These are phyloP conservation scores for Drosophila falleni DNA, from an alignment of 2,888 invertebrate genomes.

Conservation along the genomic window DNA sequence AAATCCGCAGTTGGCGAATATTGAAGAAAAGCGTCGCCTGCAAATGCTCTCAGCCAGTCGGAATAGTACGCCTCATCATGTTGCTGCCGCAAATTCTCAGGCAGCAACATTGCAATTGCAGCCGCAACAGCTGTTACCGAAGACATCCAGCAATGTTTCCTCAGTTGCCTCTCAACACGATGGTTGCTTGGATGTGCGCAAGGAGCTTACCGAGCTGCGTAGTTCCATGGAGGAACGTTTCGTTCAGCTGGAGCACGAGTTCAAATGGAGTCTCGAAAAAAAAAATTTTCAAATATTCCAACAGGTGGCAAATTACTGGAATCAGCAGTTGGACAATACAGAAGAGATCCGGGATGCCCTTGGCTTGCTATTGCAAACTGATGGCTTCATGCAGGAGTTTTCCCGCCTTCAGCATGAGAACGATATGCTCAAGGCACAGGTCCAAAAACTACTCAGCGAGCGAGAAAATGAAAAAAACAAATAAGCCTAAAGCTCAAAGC, in stretches of 20 bases:
- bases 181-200: constrained; percentile 46
- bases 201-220: constrained; percentile 68
- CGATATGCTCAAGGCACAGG: constrained; percentile 68
- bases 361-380: constrained; percentile 75
- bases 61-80: constrained; percentile 81
- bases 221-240: constrained; percentile 77
- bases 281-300: constrained; percentile 77
- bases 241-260: constrained; percentile 72
- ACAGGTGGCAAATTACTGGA: constrained; percentile 76
- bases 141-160: constrained; percentile 53
- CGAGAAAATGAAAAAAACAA: constrained; percentile 8
- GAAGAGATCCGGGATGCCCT: constrained; percentile 77
- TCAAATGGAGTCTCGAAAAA: constrained; percentile 74
- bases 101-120: constrained; percentile 24
- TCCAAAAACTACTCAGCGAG: constrained; percentile 56
- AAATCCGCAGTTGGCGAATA: constrained; percentile 57
- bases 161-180: constrained; percentile 25
- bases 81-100: neutral
- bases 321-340: constrained; percentile 64
- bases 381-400: constrained; percentile 82
- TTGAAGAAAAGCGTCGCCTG: constrained; percentile 65
- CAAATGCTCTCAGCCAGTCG: constrained; percentile 71
- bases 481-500: constrained; percentile 8
- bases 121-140: constrained; percentile 48
- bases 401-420: constrained; percentile 80